Evolutionary conservation across 2,113 vertebrate genomes (phyloP), one percentile per base, ranked within the genome.

Genomic region (Coptodon bakossiorum): DNA sequence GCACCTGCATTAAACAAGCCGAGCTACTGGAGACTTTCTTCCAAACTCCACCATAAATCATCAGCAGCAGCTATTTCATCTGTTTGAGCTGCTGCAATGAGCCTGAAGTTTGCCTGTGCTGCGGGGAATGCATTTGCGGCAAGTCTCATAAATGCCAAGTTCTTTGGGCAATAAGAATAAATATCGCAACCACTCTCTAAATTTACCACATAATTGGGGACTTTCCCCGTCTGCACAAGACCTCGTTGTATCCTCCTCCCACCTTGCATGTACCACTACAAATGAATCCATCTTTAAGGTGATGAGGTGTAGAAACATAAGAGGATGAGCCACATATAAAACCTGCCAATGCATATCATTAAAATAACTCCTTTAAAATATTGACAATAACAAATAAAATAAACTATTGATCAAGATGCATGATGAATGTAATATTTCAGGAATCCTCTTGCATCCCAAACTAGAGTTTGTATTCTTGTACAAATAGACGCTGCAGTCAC

Each of bases 141-240:
- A 89, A 95, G 93, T 94, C 94, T 95, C 93, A 88, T 95, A 96
- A 96, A 97, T 95, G 94, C 95, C 93, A 95, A 95, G 94, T 93
- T 96, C 96, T 96, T 95, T 95, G 94, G 93, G 95, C 92, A 95
- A 95, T 93, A 95, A 94, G 95, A 95, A 95, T 95, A 96, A 96
- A 96, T 88, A 94, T 94, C 85, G 86, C 89, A 92, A 95, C 92
- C 89, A 79, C 95, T 96, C 91, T 94, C 95, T 95, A 96, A 96
- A 97, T 96, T 94, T 94, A 94, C 92, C 95, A 94, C 93, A 94
- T 97, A 96, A 97, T 92, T 95, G 97, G 97, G 97, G 97, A 97
- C 97, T 97, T 97, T 98, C 97, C 96, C 94, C 78, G 31, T 68
- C 80, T 94, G 91, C 92, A 92, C 86, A 95, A 93, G 79, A 90